Percentiles rank a stretch among this genome's conserved stretches.
phyloP scores from a whole-genome alignment of 2,888 invertebrate genomes.

The Agriopis aurantiaria region DNA sequence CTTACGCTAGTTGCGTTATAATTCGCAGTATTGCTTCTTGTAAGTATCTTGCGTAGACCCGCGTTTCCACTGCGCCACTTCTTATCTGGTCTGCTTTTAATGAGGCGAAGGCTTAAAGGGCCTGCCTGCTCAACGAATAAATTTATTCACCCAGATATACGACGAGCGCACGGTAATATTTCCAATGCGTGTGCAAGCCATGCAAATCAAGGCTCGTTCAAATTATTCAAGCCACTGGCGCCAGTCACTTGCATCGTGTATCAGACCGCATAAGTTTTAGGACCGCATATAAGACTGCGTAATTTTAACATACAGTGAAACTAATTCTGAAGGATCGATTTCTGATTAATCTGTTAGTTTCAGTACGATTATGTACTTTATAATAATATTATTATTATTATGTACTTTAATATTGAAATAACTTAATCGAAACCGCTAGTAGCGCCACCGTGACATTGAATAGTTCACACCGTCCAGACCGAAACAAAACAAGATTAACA shows the following conservation, averaged over 20 bases:
- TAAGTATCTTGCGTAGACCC: neutral
- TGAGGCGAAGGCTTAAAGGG: slow-evolving; percentile 19
- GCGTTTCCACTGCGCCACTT: neutral
- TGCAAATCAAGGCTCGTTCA: slow-evolving; percentile 42
- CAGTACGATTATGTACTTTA: slow-evolving; percentile 45
- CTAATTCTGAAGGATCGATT: slow-evolving; percentile 26
- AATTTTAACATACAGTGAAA: slow-evolving; percentile 24
- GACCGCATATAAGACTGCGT: too few species aligned
- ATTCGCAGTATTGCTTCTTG: neutral
- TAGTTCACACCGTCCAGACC: slow-evolving; percentile 56
- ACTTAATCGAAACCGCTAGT: slow-evolving; percentile 55
- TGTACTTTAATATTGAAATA: slow-evolving; percentile 61
- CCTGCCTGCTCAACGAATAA: slow-evolving; percentile 36
- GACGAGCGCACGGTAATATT: slow-evolving; percentile 35
- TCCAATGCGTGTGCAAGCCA: slow-evolving; percentile 41
- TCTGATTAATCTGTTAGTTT: slow-evolving; percentile 38
- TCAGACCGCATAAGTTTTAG: slow-evolving; percentile 14
- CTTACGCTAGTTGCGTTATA: neutral
- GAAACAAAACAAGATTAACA: slow-evolving; percentile 61
- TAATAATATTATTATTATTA: too few species aligned
- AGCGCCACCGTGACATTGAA: slow-evolving; percentile 59
- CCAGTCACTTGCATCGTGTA: slow-evolving; percentile 37
- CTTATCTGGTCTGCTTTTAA: neutral
- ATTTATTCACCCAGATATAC: slow-evolving; percentile 31
- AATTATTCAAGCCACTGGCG: slow-evolving; percentile 43